phyloP scores from a whole-genome alignment of 2,888 invertebrate species.

The Agrochola litura region DNA sequence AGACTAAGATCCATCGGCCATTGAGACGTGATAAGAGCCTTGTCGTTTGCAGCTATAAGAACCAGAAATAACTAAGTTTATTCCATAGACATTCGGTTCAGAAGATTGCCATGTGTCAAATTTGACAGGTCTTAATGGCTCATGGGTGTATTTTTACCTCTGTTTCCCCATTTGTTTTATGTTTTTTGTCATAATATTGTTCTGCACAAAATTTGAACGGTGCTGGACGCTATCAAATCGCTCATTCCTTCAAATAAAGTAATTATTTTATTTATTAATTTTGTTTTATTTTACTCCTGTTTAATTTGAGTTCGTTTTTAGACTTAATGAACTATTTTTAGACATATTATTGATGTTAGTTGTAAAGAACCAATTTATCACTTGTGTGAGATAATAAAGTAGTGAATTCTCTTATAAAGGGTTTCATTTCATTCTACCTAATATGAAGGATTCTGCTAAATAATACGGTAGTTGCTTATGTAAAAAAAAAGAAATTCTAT shows the following conservation, averaged over 20 bases:
- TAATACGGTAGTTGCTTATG: too few species aligned
- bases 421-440: slow-evolving; percentile 48
- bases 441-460: background rate
- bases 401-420: slow-evolving; percentile 55
- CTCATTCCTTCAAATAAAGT: slow-evolving; percentile 72
- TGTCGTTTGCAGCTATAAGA: slow-evolving; percentile 38
- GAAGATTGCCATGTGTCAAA: slow-evolving; percentile 38
- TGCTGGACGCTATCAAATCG: slow-evolving; percentile 66
- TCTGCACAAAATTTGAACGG: slow-evolving; percentile 73
- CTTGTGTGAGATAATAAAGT: slow-evolving; percentile 80
- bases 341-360: slow-evolving; percentile 78
- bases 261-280: slow-evolving; percentile 64
- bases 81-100: slow-evolving; percentile 22
- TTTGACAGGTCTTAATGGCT: slow-evolving; percentile 43
- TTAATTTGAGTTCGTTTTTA: slow-evolving; percentile 36
- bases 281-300: slow-evolving; percentile 51
- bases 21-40: slow-evolving; percentile 28
- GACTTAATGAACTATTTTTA: slow-evolving; percentile 70
- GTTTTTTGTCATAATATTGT: slow-evolving; percentile 32
- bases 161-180: slow-evolving; percentile 13
- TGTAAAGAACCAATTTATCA: slow-evolving; percentile 75
- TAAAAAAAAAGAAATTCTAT: too few species aligned
- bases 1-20: slow-evolving; percentile 43
- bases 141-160: slow-evolving; percentile 28
- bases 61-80: background rate